Conservation (phyloP, 2,888 invertebrate species). For the Trissolcus brochymenae region DNA sequence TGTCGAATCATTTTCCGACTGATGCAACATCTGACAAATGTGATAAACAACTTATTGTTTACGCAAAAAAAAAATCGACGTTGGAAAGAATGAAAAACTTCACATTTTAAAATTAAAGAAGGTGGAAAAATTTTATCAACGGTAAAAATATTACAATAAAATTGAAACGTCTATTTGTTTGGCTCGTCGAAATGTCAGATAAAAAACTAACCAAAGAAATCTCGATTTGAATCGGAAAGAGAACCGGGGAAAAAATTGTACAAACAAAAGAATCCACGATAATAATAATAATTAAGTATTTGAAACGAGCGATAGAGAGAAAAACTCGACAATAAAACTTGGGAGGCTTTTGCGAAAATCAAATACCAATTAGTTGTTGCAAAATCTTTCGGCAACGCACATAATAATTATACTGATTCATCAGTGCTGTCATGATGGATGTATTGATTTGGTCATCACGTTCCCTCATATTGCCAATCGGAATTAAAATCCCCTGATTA, state of each 20-base stretch:
- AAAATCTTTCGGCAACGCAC: conserved; percentile 12
- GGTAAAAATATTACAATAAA: no score
- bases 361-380: conserved; percentile 16
- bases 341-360: conserved; percentile 5
- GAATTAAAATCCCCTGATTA: conserved; percentile 22
- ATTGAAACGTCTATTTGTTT: no score
- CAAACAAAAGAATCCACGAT: neutral
- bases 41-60: no score
- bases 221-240: no score
- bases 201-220: no score
- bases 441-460: neutral
- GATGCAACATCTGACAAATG: no score
- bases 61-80: no score
- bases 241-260: neutral
- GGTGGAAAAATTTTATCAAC: no score
- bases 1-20: no score
- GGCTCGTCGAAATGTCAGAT: no score
- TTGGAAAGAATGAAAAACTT: no score
- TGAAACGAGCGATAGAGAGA: neutral
- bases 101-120: no score
- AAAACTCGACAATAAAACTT: conserved; percentile 3
- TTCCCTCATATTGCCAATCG: conserved; percentile 5
- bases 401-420: conserved; percentile 21
- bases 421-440: conserved; percentile 6
- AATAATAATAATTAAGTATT: conserved; percentile 6